Base-by-base conservation (phyloP, 2,888 invertebrate genomes). In the Dromius quadrimaculatus region DNA sequence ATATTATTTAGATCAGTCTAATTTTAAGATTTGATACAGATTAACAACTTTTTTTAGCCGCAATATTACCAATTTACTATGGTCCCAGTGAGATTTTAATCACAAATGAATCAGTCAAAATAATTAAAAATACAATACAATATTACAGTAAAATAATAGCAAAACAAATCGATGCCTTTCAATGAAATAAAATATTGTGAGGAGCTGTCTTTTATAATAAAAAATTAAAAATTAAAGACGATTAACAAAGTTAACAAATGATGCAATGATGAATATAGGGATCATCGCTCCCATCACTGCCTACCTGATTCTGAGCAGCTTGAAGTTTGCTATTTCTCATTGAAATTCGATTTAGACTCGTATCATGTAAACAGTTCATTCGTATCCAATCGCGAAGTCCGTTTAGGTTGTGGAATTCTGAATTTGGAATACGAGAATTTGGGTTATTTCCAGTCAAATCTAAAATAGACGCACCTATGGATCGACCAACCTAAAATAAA, bases 391-490 rank as follows among this genome's bases (percentile, higher is more conserved):
- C 90, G 57, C 88, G 84, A 54, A 92, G 82, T 69, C 92, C 90
- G 72, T 85, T 81, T 72, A 93, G 81, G 71, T 87, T 88, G 79
- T 90, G 90, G 83, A 90, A 92, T 79, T 92, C 93, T 9, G 94
- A 93, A 81, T 90, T 87, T n/a, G 90, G 89, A 73, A 95, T 82
- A 73, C 94, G 88, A 61, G 93, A 92, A 83, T 90, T 90, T 22
- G 94, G 94, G 82, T 95, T 94, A 73, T 87, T 88, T 61, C 90
- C 91, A 8, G 90, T 90, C 79, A 94, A 84, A 83, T 96, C 95
- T 75, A 95, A 83, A 74, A 95, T 91, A 0, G 95, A 93, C 41
- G 92, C 89, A 70, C 93, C 93, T 75, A 95, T 83, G 0, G 94
- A 91, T 71, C 89, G 88, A 2, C 95, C 95, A 79, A 93, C 93